A percentile compares a stretch with the other conserved stretches of the same genome.
Evolutionary conservation across 1,140 invertebrate species (phyloP).

Genomic region (Notospermus geniculatus): DNA sequence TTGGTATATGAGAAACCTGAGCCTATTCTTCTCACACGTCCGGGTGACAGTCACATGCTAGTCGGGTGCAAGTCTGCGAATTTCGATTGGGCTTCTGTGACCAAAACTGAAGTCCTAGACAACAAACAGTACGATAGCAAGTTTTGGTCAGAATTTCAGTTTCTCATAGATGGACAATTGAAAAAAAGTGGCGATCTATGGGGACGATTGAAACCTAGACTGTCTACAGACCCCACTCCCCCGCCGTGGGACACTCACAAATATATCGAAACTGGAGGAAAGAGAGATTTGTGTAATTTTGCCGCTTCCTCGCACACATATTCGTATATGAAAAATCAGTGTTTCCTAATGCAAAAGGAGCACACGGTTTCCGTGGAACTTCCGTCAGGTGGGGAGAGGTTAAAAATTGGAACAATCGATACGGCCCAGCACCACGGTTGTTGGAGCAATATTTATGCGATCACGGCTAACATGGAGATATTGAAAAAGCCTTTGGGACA

Average conservation of each 20-base stretch:
- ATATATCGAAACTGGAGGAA: constrained; percentile 8
- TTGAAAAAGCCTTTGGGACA: constrained; percentile 3
- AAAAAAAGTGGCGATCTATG: constrained; percentile 10
- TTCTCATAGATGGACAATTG: neutral
- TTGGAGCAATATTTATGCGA: constrained; percentile 9
- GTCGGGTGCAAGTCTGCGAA: constrained; percentile 4
- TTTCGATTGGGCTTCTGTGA: constrained; percentile 5
- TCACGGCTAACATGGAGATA: neutral
- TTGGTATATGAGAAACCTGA: neutral
- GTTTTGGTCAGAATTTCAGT: constrained; percentile 4
- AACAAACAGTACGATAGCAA: constrained; percentile 1
- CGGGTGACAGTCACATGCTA: constrained; percentile 7
- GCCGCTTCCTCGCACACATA: constrained; percentile 3
- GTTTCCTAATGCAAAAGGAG: constrained; percentile 10
- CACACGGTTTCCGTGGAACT: constrained; percentile 1
- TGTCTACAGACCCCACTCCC: constrained; percentile 2
- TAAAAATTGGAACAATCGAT: constrained; percentile 7
- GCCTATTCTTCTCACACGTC: neutral
- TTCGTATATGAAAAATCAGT: constrained; percentile 8
- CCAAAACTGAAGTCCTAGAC: neutral
- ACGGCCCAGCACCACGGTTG: neutral
- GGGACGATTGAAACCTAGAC: constrained; percentile 2
- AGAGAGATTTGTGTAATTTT: constrained; percentile 4
- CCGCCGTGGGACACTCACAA: constrained; percentile 9
- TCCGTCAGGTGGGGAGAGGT: neutral